A percentile compares a stretch with the other conserved stretches of the same genome.
Conservation (phyloP, 2,888 invertebrate species). For the Geophilus truncorum region DNA sequence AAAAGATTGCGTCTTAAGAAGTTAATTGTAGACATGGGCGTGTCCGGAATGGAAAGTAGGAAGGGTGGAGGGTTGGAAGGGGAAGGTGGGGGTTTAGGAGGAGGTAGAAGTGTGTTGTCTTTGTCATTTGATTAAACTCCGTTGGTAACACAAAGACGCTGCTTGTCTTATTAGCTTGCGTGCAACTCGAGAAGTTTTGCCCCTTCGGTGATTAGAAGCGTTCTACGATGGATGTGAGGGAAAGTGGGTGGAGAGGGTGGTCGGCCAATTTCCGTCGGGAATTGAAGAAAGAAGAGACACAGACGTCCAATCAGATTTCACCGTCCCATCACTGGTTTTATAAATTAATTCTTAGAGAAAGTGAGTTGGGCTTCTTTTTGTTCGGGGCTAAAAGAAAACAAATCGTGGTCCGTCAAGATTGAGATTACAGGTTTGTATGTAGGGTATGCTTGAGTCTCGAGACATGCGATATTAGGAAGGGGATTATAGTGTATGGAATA, state of each 20-base stretch:
- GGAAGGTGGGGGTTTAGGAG: neutral
- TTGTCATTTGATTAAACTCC: slow-evolving; percentile 11
- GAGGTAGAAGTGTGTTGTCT: neutral
- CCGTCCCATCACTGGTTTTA: neutral
- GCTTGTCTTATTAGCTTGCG: slow-evolving; percentile 4
- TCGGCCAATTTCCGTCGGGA: slow-evolving; percentile 6
- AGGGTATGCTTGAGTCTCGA: neutral
- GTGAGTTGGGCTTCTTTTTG: neutral
- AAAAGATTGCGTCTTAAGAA: neutral
- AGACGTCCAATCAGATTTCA: slow-evolving; percentile 16
- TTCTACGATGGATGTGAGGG: neutral
- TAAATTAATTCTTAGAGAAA: neutral
- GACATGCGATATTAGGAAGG: neutral
- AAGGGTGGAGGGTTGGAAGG: neutral
- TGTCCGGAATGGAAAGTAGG: neutral
- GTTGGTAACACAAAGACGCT: slow-evolving; percentile 5
- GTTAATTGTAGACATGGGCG: neutral
- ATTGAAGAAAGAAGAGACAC: slow-evolving; percentile 8
- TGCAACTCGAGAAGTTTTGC: slow-evolving; percentile 11
- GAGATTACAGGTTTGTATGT: no score
- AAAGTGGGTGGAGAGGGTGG: neutral
- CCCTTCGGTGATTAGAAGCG: slow-evolving; percentile 1
- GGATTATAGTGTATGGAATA: neutral
- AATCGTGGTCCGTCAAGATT: neutral
- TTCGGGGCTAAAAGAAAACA: neutral